Base-by-base conservation (phyloP, 30 jellyfish, hydroid and myxozoan genomes). In the Turritopsis rubra region DNA sequence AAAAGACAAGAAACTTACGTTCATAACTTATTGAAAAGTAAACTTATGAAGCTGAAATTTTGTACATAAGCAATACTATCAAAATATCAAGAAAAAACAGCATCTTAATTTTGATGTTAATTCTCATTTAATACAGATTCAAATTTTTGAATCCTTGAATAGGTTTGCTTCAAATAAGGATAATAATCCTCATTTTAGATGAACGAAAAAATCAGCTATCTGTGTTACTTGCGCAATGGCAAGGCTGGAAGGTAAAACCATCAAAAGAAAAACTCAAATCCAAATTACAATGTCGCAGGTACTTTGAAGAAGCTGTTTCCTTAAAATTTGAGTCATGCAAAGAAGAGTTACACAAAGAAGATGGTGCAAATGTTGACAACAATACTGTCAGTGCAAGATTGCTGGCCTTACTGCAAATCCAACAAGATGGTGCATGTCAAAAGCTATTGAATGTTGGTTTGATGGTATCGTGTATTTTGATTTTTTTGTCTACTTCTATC, bases 301-400 rank as follows among this genome's bases (percentile, higher is more conserved):
- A 85, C 31, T 71, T 93, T 73, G 89, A 85, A 52, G 97, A 93
- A 81, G 99, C 99, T 1, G 81, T 84, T 21, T 95, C 99, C 24
- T 31, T 93, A 52, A 89, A 78, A 53, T 81, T 88, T 53, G 99
- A 86, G 68, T 75, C 65, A 79, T 65, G 79, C 28, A 91, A 91
- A 74, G 96, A 86, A 25, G 89, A 79, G 72, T 20, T 53, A 60
- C 75, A 52, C 23, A 20, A 65, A 53, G 66, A 65, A 52, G 60
- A 92, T 52, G 23, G 89, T 23, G 26, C 25, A 53, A 20, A 80
- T 21, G 53, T 31, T 29, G 93, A 88, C 75, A 96, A 91, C 85
- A 22, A 75, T 75, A 29, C 81, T 22, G 82, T 85, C 75, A 95
- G 93, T 18, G 52, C 89, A 0, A 75, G 23, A 20, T n/a, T 91